A percentile compares a stretch with the other conserved stretches of the same genome.
Conservation (phyloP, 1,140 invertebrate species). For the Hylaeus volcanicus region DNA sequence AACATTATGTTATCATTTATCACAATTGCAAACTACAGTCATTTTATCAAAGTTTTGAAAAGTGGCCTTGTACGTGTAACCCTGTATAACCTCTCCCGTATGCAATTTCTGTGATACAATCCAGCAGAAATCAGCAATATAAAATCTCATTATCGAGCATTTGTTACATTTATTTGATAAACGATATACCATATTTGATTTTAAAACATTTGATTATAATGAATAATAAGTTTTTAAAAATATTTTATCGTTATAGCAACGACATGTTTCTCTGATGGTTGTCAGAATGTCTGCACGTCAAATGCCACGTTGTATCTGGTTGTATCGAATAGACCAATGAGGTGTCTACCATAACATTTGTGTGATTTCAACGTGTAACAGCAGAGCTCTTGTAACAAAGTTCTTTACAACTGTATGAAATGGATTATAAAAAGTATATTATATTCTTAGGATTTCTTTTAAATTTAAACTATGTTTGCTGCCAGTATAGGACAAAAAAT, state of each 20-base stretch:
- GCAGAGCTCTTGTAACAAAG: neutral
- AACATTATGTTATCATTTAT: too few relatives aligned
- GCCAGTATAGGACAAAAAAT: constrained; percentile 74
- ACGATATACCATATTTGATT: neutral
- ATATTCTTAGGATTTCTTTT: constrained; percentile 63
- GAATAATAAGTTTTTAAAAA: neutral
- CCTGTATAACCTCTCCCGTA: too few relatives aligned
- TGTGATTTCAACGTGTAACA: constrained; percentile 2
- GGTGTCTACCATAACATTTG: neutral
- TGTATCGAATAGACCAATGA: constrained; percentile 54
- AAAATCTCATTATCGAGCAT: neutral
- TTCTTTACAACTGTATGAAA: constrained; percentile 45
- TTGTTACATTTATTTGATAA: neutral
- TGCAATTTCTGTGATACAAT: too few relatives aligned
- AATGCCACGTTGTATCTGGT: constrained; percentile 66
- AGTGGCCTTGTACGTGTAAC: too few relatives aligned
- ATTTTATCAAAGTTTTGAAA: too few relatives aligned
- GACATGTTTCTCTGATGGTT: neutral
- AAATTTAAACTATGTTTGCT: constrained; percentile 63
- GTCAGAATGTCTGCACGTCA: constrained; percentile 8
- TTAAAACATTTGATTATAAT: neutral
- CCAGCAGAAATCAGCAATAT: too few relatives aligned
- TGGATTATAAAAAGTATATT: constrained; percentile 66
- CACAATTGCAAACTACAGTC: too few relatives aligned
- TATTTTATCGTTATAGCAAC: neutral